Evolutionary conservation across 1,140 invertebrate species (phyloP).

Genomic region (Daktulosphaira vitifoliae): DNA sequence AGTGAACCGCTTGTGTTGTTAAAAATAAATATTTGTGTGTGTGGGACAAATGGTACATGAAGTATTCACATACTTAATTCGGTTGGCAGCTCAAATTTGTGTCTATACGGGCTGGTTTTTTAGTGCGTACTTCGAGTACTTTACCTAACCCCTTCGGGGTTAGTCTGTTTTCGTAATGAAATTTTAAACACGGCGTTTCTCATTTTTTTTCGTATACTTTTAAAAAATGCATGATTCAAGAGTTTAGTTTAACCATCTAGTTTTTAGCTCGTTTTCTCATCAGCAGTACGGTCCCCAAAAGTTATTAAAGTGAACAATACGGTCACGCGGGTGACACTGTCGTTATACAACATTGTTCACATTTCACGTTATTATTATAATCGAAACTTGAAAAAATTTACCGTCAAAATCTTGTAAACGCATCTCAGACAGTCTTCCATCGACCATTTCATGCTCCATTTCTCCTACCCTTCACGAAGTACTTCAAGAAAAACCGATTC

Average conservation of each 20-base stretch:
- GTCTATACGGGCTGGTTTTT: too few species aligned
- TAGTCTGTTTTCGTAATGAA: slow-evolving; percentile 3
- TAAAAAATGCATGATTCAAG: not conserved
- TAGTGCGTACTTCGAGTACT: too few species aligned
- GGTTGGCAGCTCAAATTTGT: not conserved
- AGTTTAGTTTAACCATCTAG: not conserved
- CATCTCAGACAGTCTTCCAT: not conserved
- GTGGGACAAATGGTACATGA: not conserved
- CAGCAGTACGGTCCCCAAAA: too few species aligned
- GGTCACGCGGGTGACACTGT: not conserved
- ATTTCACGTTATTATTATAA: not conserved
- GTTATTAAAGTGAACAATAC: not conserved
- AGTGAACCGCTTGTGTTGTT: too few species aligned
- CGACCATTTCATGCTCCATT: not conserved
- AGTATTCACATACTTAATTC: slow-evolving; percentile 15
- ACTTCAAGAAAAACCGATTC: not conserved
- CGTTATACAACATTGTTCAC: not conserved
- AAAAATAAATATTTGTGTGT: too few species aligned
- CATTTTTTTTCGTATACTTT: not conserved
- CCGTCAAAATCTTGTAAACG: not conserved
- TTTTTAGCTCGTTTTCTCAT: too few species aligned
- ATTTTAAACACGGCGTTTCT: slow-evolving; percentile 22
- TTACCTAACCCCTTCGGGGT: too few species aligned
- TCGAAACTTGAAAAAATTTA: slow-evolving; percentile 7
- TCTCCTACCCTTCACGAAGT: too few species aligned